Percentiles rank a stretch among this genome's conserved stretches.
Conservation (phyloP, 1,140 invertebrate genomes). For the Globodera ellingtonae region DNA sequence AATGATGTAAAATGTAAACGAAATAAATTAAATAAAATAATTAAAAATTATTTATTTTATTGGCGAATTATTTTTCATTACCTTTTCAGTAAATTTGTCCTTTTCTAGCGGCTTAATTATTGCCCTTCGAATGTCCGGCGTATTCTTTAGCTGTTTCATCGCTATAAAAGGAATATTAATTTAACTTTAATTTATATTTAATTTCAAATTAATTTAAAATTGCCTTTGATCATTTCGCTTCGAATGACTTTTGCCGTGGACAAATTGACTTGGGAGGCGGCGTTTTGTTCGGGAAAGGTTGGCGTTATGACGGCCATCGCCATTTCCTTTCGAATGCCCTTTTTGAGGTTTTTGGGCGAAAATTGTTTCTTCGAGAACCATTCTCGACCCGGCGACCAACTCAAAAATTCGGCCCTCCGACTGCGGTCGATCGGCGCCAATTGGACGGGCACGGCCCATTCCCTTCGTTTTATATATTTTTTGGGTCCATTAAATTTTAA, state of each 20-base stretch:
- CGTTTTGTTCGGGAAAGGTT: conserved; percentile 18
- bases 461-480: background rate
- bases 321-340: background rate
- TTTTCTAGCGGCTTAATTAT: too few relatives aligned
- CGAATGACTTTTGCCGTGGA: conserved; percentile 12
- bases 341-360: background rate
- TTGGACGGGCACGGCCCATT: background rate
- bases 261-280: conserved; percentile 8
- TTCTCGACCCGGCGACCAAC: background rate
- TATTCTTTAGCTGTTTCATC: too few relatives aligned
- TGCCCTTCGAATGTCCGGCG: too few relatives aligned
- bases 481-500: background rate
- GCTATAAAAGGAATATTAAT: too few relatives aligned
- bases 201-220: too few relatives aligned
- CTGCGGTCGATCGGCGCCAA: background rate
- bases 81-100: too few relatives aligned
- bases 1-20: too few relatives aligned
- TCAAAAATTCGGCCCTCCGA: background rate
- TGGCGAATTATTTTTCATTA: too few relatives aligned
- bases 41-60: too few relatives aligned
- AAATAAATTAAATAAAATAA: too few relatives aligned
- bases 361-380: background rate
- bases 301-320: conserved; percentile 12
- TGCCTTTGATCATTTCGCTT: background rate
- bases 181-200: too few relatives aligned